Evolutionary conservation across 2,888 invertebrate species (phyloP), one percentile per base, ranked within the genome.

Genomic region (Scaptodrosophila latifasciaeformis): DNA sequence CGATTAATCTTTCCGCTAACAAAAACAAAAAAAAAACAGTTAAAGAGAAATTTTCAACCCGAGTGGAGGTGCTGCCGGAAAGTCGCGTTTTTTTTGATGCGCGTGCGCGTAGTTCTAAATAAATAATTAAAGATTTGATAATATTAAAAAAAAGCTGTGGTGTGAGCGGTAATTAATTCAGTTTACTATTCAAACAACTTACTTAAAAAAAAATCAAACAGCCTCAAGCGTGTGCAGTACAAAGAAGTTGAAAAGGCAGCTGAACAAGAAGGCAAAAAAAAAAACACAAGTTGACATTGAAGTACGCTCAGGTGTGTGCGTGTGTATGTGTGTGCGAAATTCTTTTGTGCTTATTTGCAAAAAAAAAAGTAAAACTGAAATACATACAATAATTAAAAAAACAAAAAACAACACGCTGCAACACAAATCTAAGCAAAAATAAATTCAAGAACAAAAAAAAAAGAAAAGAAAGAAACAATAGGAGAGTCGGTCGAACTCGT

Each of bases 251-350:
- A 5, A 9, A 44, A 13, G 18, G 17, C 27, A 31, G 30, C 18
- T 46, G 12, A 53, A 31, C 40, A 58, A 67, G 59, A 61, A 67
- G 61, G 61, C 59, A 46, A 43, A 61, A 55, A 61, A 67, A 56
- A 48, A n/a, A 34, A 34, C 31, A 18, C 55, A 61, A 74, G 65
- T 76, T 72, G 76, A 72, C 72, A 72, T 72, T 72, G 76, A 72
- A 69, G 67, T 68, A 18, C 17, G 18, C 18, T 9, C 17, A 15
- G 40, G 43, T 48, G 35, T 31, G 52, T 48, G 34, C 30, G 31
- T 62, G 43, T 52, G 44, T 57, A 34, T 13, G 43, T 50, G 65
- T 66, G 67, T 67, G 72, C 57, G 44, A 69, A 72, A 76, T 76
- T 76, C 76, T 76, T 71, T 69, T 75, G 70, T 70, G 65, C 56